phyloP scores from a whole-genome alignment of 53 echinoderm and acorn worm species.

The Astropecten irregularis region DNA sequence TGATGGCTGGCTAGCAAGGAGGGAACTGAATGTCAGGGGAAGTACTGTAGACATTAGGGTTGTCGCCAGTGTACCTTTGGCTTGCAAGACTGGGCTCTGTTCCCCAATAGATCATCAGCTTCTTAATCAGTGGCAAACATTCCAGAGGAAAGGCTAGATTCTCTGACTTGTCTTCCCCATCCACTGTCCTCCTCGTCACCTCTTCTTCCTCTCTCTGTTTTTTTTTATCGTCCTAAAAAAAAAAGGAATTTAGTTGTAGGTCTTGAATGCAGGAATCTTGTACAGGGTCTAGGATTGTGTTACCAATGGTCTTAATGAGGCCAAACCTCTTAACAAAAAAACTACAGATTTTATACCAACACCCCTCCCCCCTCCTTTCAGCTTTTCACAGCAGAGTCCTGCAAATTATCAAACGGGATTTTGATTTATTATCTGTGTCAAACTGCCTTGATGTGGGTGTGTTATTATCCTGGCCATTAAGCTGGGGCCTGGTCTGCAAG shows the following conservation, averaged over 20 bases:
- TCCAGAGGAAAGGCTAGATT: background rate
- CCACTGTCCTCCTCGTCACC: background rate
- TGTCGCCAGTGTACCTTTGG: too few relatives aligned
- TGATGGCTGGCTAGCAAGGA: slow-evolving; percentile 7
- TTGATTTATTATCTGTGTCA: slow-evolving; percentile 46
- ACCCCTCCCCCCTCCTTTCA: too few relatives aligned
- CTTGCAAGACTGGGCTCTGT: too few relatives aligned
- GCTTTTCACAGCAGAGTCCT: slow-evolving; percentile 2
- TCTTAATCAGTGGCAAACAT: background rate
- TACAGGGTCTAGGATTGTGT: background rate
- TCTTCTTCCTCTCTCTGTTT: background rate
- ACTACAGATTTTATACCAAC: background rate
- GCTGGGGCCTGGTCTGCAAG: too few relatives aligned
- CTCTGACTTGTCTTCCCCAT: background rate
- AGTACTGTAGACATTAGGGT: background rate
- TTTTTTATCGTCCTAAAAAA: background rate
- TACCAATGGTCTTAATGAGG: slow-evolving; percentile 27
- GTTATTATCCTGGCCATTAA: background rate
- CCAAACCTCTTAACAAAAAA: slow-evolving; percentile 3
- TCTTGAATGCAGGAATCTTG: background rate
- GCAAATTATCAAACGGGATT: slow-evolving; percentile 22
- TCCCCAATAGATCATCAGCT: too few relatives aligned
- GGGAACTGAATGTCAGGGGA: background rate
- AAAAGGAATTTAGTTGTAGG: background rate
- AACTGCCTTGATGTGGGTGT: background rate